These are phyloP conservation scores for Notothenia rossii DNA, from an alignment of 2,113 vertebrate genomes.

Conservation along the genomic window DNA sequence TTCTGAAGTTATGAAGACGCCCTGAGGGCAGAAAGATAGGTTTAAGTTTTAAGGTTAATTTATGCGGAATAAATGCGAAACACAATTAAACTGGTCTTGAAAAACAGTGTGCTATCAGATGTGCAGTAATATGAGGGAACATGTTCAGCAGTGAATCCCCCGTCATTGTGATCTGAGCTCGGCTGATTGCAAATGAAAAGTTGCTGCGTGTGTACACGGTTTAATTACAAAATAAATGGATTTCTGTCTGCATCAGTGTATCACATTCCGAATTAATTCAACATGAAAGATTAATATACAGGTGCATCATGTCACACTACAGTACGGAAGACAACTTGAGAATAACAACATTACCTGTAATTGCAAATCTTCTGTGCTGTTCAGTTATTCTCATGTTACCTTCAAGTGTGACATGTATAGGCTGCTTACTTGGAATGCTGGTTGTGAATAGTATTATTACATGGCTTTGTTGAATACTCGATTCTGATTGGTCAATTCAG, in stretches of 20 bases:
- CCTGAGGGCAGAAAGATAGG: slow-evolving; percentile 50
- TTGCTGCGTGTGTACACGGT: slow-evolving; percentile 23
- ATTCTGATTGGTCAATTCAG: no score
- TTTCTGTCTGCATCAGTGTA: slow-evolving; percentile 45
- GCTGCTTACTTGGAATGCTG: slow-evolving; percentile 15
- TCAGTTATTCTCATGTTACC: slow-evolving; percentile 32
- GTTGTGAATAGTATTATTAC: slow-evolving; percentile 13
- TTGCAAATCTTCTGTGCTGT: neutral
- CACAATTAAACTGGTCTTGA: slow-evolving; percentile 51
- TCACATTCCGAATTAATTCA: slow-evolving; percentile 36
- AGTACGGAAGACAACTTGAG: neutral
- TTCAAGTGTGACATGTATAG: slow-evolving; percentile 25
- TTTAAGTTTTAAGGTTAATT: slow-evolving; percentile 72
- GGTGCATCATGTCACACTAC: slow-evolving; percentile 5
- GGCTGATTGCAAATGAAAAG: slow-evolving; percentile 52
- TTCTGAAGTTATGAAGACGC: slow-evolving; percentile 61
- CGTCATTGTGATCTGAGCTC: slow-evolving; percentile 30
- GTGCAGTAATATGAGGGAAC: slow-evolving; percentile 37
- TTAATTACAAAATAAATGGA: slow-evolving; percentile 45
- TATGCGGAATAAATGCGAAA: slow-evolving; percentile 62
- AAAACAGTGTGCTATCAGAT: slow-evolving; percentile 34
- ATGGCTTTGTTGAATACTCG: no score
- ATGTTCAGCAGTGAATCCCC: slow-evolving; percentile 30
- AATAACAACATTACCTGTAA: slow-evolving; percentile 30
- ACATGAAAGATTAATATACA: slow-evolving; percentile 22